Conservation (phyloP, 1,140 invertebrate genomes). For the Brachionus paranguensis region DNA sequence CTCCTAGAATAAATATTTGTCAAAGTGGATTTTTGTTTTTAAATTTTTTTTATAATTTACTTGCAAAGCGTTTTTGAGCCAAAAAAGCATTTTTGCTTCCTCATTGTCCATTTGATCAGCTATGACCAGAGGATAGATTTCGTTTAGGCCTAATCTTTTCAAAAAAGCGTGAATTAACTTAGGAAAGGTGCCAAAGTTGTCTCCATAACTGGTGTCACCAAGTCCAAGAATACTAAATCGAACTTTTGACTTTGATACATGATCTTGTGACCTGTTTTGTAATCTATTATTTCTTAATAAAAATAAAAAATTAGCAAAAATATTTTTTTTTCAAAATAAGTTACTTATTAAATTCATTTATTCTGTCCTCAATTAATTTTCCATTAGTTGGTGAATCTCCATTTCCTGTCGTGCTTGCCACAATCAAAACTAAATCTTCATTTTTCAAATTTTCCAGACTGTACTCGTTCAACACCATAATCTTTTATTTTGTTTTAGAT, state of each 20-base stretch:
- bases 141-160: neutral
- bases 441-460: slow-evolving; percentile 86
- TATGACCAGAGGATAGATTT: neutral
- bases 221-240: slow-evolving; percentile 53
- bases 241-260: slow-evolving; percentile 58
- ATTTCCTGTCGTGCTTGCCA: slow-evolving; percentile 91
- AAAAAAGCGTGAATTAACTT: neutral
- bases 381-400: slow-evolving; percentile 93
- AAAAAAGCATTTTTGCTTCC: neutral
- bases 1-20: neutral
- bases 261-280: slow-evolving; percentile 41
- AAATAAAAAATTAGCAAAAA: neutral
- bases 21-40: neutral
- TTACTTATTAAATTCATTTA: neutral
- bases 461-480: slow-evolving; percentile 80
- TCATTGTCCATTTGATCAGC: neutral
- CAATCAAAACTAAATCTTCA: slow-evolving; percentile 78
- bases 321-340: neutral
- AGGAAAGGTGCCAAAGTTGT: neutral
- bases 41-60: neutral
- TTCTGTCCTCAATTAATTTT: slow-evolving; percentile 59
- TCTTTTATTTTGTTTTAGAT: slow-evolving; percentile 64
- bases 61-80: neutral
- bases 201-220: neutral
- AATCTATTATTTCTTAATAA: neutral